Conservation (phyloP, 2,113 vertebrate genomes). For the Balaeniceps rex region DNA sequence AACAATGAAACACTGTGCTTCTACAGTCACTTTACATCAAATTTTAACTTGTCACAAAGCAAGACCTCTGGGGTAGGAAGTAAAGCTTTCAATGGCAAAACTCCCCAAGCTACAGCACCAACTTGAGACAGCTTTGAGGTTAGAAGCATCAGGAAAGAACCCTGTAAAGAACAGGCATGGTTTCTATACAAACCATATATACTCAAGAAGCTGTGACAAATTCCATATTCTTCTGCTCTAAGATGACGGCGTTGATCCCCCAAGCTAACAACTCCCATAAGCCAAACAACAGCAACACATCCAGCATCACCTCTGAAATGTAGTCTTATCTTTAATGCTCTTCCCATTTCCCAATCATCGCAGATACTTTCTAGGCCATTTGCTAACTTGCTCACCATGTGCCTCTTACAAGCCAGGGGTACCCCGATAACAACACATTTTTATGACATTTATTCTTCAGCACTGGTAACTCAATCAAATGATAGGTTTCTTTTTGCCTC, state of each 20-base stretch:
- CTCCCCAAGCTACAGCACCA: background rate
- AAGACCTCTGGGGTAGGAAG: background rate
- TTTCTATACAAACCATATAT: background rate
- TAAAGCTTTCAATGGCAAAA: background rate
- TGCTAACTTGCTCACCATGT: background rate
- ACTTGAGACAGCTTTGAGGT: background rate
- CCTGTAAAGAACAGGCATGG: background rate
- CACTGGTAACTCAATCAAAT: background rate
- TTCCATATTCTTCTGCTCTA: background rate
- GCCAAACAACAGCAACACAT: background rate
- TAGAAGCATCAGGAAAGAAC: background rate
- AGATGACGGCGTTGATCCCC: background rate
- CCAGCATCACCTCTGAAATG: background rate
- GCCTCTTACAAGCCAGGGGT: background rate
- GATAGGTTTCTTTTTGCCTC: background rate
- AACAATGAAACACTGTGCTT: background rate
- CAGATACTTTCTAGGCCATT: background rate
- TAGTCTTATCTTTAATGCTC: background rate
- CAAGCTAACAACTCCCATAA: background rate
- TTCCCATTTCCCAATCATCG: background rate
- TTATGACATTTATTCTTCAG: background rate
- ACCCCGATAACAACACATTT: background rate
- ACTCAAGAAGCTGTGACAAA: background rate
- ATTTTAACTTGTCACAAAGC: background rate
- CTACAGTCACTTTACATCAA: background rate